These are phyloP conservation scores for Spodoptera frugiperda DNA, from an alignment of 1,140 invertebrate genomes.

Conservation along the genomic window DNA sequence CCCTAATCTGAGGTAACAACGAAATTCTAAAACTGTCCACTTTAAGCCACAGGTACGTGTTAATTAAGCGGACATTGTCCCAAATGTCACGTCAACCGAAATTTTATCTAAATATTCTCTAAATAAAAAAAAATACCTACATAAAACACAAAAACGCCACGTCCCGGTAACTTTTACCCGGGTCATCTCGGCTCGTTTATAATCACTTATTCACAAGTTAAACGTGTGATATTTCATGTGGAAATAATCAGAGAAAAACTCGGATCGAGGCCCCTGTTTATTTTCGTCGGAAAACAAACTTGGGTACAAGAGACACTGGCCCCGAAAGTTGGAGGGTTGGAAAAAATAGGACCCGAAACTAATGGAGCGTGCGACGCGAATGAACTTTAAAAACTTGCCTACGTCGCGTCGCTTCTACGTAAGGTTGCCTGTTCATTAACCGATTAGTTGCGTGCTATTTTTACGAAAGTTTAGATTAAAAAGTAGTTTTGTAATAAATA, in stretches of 20 bases:
- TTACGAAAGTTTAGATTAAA: no score
- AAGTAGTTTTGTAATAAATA: no score
- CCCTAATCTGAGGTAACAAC: not conserved
- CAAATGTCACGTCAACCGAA: not conserved
- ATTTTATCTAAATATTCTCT: not conserved
- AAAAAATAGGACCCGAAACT: constrained; percentile 33
- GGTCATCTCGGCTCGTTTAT: constrained; percentile 15
- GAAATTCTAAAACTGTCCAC: not conserved
- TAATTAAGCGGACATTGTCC: not conserved
- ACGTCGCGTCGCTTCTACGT: not conserved
- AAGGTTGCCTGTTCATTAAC: constrained; percentile 6
- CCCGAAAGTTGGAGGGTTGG: constrained; percentile 37
- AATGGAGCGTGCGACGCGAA: constrained; percentile 31
- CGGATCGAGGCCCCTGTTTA: constrained; percentile 36
- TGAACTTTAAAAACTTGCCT: constrained; percentile 42
- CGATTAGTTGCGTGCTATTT: not conserved
- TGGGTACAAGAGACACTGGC: constrained; percentile 14
- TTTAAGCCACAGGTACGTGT: not conserved
- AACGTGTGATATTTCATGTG: constrained; percentile 43
- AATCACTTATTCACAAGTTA: constrained; percentile 29
- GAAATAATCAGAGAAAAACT: constrained; percentile 44
- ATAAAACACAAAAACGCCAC: constrained; percentile 1
- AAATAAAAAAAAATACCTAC: not conserved
- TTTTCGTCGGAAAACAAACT: constrained; percentile 37
- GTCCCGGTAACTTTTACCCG: constrained; percentile 1